Percentiles rank a stretch among this genome's conserved stretches.
Evolutionary conservation across 2,113 vertebrate species (phyloP).

Genomic region (Notarius quadriscutis): DNA sequence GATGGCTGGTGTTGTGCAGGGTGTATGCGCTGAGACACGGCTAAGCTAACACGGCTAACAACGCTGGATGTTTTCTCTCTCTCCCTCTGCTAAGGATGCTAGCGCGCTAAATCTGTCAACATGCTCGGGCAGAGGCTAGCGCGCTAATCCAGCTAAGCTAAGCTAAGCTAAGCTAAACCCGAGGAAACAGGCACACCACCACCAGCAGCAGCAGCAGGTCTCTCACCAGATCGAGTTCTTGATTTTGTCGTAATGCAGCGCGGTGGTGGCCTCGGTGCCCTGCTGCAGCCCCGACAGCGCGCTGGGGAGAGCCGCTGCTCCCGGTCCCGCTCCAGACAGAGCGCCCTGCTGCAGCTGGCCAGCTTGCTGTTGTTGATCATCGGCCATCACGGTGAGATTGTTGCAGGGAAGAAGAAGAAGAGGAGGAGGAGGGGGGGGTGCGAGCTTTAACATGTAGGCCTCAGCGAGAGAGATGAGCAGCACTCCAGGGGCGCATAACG

Average conservation of each 20-base stretch:
- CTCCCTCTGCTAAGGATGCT: not conserved
- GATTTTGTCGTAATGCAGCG: conserved; percentile 92
- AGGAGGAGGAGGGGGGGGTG: conserved; percentile 46
- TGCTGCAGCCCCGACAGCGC: conserved; percentile 88
- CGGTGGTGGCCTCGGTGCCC: conserved; percentile 86
- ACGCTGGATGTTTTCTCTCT: not conserved
- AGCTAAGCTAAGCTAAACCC: conserved; percentile 13
- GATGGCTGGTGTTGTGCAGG: not conserved
- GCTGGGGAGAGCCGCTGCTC: conserved; percentile 80
- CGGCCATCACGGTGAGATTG: conserved; percentile 80
- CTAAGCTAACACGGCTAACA: not conserved
- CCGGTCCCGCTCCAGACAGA: conserved; percentile 70
- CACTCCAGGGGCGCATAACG: conserved; percentile 76
- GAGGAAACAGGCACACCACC: not conserved
- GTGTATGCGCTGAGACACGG: not conserved
- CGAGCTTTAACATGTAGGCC: conserved; percentile 82
- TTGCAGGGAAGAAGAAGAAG: conserved; percentile 70
- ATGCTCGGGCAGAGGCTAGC: conserved; percentile 28
- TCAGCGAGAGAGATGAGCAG: conserved; percentile 67
- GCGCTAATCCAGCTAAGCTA: conserved; percentile 19
- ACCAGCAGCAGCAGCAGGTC: too few species aligned
- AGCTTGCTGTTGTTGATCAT: conserved; percentile 84
- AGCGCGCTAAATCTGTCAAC: conserved; percentile 41
- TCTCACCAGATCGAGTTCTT: conserved; percentile 94
- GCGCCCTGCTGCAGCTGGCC: conserved; percentile 73